Evolutionary conservation across 1,140 invertebrate genomes (phyloP).

Genomic region (Ruditapes philippinarum): DNA sequence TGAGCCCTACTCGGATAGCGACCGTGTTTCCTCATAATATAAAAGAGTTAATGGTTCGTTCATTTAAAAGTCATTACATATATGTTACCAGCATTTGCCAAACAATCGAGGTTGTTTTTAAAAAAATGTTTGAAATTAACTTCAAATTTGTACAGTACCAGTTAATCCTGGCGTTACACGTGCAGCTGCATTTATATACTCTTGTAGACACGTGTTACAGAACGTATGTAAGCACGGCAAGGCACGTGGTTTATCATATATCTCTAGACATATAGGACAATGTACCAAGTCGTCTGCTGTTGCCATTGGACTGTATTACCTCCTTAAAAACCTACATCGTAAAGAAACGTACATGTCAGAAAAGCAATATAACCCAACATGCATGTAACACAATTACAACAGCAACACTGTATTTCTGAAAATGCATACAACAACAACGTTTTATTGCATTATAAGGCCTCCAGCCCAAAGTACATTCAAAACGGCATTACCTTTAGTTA

Average conservation of each 20-base stretch:
- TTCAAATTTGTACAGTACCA: not conserved
- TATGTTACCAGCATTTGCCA: not conserved
- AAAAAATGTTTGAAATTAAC: not conserved
- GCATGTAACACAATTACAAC: too few species aligned
- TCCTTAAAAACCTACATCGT: too few species aligned
- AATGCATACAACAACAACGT: too few species aligned
- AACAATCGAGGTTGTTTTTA: not conserved
- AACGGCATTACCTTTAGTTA: too few species aligned
- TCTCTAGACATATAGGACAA: slow-evolving; percentile 26
- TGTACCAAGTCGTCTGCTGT: not conserved
- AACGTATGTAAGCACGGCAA: slow-evolving; percentile 26
- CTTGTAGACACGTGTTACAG: not conserved
- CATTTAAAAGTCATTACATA: not conserved
- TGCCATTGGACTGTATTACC: too few species aligned
- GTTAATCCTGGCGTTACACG: not conserved
- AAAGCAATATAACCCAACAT: too few species aligned
- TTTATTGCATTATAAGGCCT: too few species aligned
- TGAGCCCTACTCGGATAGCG: too few species aligned
- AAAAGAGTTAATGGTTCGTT: not conserved
- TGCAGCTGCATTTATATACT: not conserved
- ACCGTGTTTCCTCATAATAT: too few species aligned
- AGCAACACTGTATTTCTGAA: too few species aligned
- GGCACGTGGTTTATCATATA: not conserved
- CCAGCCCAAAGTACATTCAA: too few species aligned
- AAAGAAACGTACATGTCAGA: too few species aligned